Evolutionary conservation across 1,140 invertebrate genomes (phyloP).

Genomic region (Anoplolepis gracilipes): DNA sequence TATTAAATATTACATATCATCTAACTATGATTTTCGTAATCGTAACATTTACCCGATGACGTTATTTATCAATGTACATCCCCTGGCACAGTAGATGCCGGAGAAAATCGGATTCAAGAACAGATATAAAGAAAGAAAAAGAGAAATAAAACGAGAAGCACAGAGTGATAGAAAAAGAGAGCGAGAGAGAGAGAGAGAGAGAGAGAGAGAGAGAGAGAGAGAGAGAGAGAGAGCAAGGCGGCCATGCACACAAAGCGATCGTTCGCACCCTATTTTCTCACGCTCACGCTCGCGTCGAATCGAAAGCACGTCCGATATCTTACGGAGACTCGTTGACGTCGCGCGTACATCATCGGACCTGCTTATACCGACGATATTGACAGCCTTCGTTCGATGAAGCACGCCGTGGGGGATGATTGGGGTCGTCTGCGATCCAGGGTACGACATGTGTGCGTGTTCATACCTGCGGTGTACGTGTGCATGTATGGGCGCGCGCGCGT

Average conservation of each 20-base stretch:
- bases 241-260: conserved; percentile 71
- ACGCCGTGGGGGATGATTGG: conserved; percentile 78
- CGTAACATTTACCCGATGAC: conserved; percentile 21
- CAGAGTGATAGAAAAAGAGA: conserved; percentile 59
- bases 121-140: conserved; percentile 15
- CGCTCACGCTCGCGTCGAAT: conserved; percentile 74
- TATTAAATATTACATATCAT: conserved; percentile 31
- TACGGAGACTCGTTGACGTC: conserved; percentile 75
- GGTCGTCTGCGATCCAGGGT: conserved; percentile 74
- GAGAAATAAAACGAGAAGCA: conserved; percentile 8
- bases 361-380: conserved; percentile 77
- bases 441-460: conserved; percentile 53
- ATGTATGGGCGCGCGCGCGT: conserved; percentile 24
- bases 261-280: conserved; percentile 77
- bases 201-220: conserved; percentile 60
- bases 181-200: conserved; percentile 51
- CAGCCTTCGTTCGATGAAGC: conserved; percentile 78
- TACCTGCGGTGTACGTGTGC: conserved; percentile 27
- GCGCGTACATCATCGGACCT: conserved; percentile 75
- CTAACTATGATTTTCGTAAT: conserved; percentile 20
- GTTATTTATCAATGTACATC: conserved; percentile 33
- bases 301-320: conserved; percentile 75
- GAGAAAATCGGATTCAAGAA: conserved; percentile 55
- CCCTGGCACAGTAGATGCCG: not conserved
- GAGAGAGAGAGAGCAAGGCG: conserved; percentile 56